phyloP scores from a whole-genome alignment of 2,888 invertebrate genomes.

The Arenicola marina region DNA sequence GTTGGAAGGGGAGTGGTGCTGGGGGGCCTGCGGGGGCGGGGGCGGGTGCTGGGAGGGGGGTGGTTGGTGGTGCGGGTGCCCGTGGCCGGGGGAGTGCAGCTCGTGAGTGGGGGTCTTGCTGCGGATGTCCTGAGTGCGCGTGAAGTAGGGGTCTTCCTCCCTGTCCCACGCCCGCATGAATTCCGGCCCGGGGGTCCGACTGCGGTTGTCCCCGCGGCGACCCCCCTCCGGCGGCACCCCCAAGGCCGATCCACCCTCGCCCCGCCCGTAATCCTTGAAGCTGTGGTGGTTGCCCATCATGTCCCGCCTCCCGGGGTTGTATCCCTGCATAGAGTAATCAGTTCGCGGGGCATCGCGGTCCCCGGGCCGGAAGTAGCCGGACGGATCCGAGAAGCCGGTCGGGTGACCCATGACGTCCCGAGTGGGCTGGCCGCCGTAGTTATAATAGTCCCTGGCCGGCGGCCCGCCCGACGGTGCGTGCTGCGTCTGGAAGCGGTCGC shows the following conservation, averaged over 20 bases:
- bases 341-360: background rate
- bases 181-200: conserved; percentile 61
- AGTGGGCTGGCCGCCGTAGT: background rate
- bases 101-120: conserved; percentile 53
- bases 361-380: background rate
- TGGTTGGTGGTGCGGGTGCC: conserved; percentile 39
- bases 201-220: conserved; percentile 20
- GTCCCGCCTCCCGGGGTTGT: background rate
- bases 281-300: background rate
- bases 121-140: conserved; percentile 54
- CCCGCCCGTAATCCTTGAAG: background rate
- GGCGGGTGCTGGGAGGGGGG: conserved; percentile 11
- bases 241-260: background rate
- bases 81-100: conserved; percentile 10
- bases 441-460: conserved; percentile 1
- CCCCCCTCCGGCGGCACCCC: too few species aligned
- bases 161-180: conserved; percentile 44
- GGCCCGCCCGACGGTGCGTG: too few species aligned
- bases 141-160: conserved; percentile 41
- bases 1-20: conserved; percentile 15
- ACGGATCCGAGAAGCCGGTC: too few species aligned
- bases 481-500: too few species aligned
- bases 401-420: background rate
- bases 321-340: background rate
- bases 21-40: conserved; percentile 37